A percentile compares a stretch with the other conserved stretches of the same genome.
phyloP scores from a whole-genome alignment of 2,888 invertebrate species.

The Quadriops clusia region DNA sequence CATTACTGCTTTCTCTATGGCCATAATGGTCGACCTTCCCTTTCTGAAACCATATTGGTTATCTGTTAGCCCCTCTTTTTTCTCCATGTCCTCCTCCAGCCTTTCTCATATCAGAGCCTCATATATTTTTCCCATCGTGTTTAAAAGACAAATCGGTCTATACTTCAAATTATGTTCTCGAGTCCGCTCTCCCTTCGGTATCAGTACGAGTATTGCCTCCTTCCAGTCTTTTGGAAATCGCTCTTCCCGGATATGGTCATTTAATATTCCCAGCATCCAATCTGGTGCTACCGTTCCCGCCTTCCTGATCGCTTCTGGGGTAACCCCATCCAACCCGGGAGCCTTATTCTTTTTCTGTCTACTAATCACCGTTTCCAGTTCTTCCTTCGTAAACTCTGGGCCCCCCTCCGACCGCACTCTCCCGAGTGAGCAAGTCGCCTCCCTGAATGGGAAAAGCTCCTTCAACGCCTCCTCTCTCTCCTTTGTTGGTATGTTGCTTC shows the following conservation, averaged over 20 bases:
- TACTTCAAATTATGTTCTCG: conserved; percentile 3
- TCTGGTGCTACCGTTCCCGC: conserved; percentile 8
- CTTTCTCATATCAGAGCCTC: conserved; percentile 5
- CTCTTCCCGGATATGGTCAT: conserved; percentile 8
- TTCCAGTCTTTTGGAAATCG: conserved; percentile 17
- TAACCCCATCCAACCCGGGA: conserved; percentile 18
- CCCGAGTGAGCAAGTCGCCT: too few relatives aligned
- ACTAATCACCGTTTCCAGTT: too few relatives aligned
- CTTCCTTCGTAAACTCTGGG: too few relatives aligned
- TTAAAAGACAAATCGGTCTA: conserved; percentile 5
- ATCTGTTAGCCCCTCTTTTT: conserved; percentile 5
- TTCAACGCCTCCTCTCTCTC: too few relatives aligned
- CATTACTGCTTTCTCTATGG: conserved; percentile 1
- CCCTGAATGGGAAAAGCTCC: too few relatives aligned
- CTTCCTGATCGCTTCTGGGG: conserved; percentile 15
- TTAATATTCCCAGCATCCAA: conserved; percentile 9
- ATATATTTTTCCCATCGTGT: conserved; percentile 6
- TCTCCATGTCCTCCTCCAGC: conserved; percentile 7
- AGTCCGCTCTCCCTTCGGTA: conserved; percentile 8
- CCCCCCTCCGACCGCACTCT: too few relatives aligned
- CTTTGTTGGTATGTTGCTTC: too few relatives aligned
- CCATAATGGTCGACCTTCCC: conserved; percentile 10
- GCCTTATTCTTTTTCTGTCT: conserved; percentile 16
- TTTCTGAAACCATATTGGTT: conserved; percentile 14
- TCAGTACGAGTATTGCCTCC: conserved; percentile 13